Percentiles rank a stretch among this genome's conserved stretches.
Evolutionary conservation across 2,888 invertebrate species (phyloP).

Genomic region (Melanargia galathea): DNA sequence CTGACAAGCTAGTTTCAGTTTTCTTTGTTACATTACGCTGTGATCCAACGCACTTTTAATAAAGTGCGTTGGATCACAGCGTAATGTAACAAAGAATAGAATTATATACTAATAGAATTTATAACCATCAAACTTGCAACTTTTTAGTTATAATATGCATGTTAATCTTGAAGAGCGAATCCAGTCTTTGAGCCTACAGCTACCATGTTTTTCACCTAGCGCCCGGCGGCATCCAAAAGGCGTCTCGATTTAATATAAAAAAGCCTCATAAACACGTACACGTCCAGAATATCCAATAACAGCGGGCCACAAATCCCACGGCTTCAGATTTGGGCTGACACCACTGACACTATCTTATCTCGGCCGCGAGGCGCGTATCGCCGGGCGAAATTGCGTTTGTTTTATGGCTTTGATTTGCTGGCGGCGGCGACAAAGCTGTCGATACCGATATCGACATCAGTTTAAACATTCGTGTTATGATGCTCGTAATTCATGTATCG

Average conservation of each 20-base stretch:
- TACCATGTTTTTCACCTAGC: not conserved
- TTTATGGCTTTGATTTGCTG: constrained; percentile 80
- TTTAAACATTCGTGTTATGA: constrained; percentile 75
- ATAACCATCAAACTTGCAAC: too few species aligned
- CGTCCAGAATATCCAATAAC: constrained; percentile 66
- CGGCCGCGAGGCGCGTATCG: constrained; percentile 62
- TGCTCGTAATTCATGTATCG: constrained; percentile 80
- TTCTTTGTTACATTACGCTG: too few species aligned
- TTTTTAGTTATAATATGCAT: too few species aligned
- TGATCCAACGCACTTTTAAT: too few species aligned
- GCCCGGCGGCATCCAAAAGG: constrained; percentile 21
- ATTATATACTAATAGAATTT: too few species aligned
- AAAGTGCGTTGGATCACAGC: too few species aligned
- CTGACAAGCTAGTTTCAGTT: too few species aligned
- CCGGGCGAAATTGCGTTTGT: constrained; percentile 77
- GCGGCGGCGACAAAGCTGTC: constrained; percentile 73
- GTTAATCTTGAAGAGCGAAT: too few species aligned
- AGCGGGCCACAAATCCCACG: constrained; percentile 67
- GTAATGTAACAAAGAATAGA: too few species aligned
- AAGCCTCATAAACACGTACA: constrained; percentile 39
- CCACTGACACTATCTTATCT: constrained; percentile 75
- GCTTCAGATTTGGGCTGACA: constrained; percentile 77
- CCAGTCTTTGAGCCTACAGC: too few species aligned
- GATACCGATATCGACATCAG: constrained; percentile 61
- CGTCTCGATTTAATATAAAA: constrained; percentile 33